These are phyloP conservation scores for Fistularia tabacaria DNA, from an alignment of 2,797 vertebrate species.

Conservation along the genomic window DNA sequence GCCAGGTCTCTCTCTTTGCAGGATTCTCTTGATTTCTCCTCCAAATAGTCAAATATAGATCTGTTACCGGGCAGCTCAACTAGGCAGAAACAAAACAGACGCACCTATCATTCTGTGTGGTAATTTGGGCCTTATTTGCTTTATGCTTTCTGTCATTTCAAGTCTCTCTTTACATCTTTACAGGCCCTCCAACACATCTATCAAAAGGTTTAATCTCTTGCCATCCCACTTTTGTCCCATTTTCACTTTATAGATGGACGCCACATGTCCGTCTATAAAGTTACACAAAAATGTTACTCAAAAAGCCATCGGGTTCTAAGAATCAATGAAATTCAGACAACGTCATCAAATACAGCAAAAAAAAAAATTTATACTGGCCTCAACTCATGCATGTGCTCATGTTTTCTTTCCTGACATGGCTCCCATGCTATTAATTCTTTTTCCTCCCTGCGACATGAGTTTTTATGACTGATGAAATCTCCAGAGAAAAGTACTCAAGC, in stretches of 20 bases:
- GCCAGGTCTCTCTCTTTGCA: slow-evolving; percentile 2
- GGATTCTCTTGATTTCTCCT: slow-evolving; percentile 26
- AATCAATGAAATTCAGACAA: no score
- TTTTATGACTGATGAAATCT: not conserved
- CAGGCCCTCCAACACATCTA: slow-evolving; percentile 15
- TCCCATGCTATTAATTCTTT: not conserved
- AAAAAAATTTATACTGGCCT: no score
- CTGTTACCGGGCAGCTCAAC: slow-evolving; percentile 10
- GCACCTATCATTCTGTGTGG: slow-evolving; percentile 34
- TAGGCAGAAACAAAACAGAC: slow-evolving; percentile 37
- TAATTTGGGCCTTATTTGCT: slow-evolving; percentile 44
- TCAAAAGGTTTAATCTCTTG: slow-evolving; percentile 4
- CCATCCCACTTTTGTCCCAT: not conserved
- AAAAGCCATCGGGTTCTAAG: no score
- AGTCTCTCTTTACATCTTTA: slow-evolving; percentile 8
- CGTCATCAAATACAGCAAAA: no score
- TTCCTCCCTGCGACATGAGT: not conserved
- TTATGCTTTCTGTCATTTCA: slow-evolving; percentile 2
- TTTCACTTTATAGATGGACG: no score
- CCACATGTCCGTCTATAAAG: no score
- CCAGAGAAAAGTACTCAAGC: no score
- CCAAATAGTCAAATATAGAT: not conserved
- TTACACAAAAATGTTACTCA: no score
- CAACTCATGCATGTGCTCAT: no score
- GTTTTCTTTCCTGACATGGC: no score